Percentiles rank a stretch among this genome's conserved stretches.
These are phyloP conservation scores for Lepeophtheirus salmonis DNA, from an alignment of 1,140 invertebrate genomes.

Conservation along the genomic window DNA sequence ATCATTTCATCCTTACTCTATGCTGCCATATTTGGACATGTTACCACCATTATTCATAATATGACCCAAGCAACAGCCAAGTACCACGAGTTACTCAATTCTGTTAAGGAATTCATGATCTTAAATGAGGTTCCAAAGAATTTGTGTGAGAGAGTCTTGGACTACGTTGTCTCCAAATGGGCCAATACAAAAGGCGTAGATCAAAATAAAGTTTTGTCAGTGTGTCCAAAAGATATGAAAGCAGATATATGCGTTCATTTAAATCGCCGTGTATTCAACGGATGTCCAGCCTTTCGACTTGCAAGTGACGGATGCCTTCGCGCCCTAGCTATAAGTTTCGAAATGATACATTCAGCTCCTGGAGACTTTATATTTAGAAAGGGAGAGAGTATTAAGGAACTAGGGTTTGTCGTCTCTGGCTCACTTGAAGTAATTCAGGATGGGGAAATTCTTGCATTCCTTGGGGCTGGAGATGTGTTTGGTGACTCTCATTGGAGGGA, in stretches of 20 bases:
- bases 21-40: slow-evolving; percentile 34
- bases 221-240: slow-evolving; percentile 40
- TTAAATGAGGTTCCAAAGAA: slow-evolving; percentile 36
- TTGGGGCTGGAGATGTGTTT: slow-evolving; percentile 34
- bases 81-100: slow-evolving; percentile 39
- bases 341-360: slow-evolving; percentile 31
- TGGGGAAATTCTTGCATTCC: slow-evolving; percentile 20
- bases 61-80: slow-evolving; percentile 35
- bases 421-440: slow-evolving; percentile 42
- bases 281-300: slow-evolving; percentile 36
- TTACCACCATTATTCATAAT: slow-evolving; percentile 38
- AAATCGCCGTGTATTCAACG: slow-evolving; percentile 35
- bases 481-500: slow-evolving; percentile 37
- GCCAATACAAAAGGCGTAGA: slow-evolving; percentile 39
- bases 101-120: slow-evolving; percentile 37
- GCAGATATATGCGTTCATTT: slow-evolving; percentile 39
- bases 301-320: slow-evolving; percentile 37
- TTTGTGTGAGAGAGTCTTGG: slow-evolving; percentile 35
- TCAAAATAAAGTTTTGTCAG: slow-evolving; percentile 33
- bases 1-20: slow-evolving; percentile 31
- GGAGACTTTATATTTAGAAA: slow-evolving; percentile 30
- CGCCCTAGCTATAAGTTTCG: slow-evolving; percentile 36
- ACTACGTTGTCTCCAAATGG: slow-evolving; percentile 38
- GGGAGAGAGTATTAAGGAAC: slow-evolving; percentile 39
- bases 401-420: slow-evolving; percentile 42